These are phyloP conservation scores for Listronotus bonariensis DNA, from an alignment of 1,140 invertebrate species.

Conservation along the genomic window DNA sequence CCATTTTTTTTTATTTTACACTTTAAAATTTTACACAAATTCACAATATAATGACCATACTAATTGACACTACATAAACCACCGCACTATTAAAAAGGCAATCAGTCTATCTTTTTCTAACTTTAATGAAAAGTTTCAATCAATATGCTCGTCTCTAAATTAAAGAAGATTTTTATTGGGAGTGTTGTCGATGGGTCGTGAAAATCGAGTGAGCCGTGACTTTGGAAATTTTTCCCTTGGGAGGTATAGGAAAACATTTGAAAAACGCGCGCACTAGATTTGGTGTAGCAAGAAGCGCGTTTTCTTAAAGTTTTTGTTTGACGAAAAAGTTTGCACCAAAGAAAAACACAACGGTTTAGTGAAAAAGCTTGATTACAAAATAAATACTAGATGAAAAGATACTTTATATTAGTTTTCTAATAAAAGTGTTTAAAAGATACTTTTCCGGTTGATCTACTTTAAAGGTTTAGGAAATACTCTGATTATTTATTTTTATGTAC, in stretches of 20 bases:
- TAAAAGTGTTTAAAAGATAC: no score
- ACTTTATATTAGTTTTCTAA: no score
- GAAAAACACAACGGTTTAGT: no score
- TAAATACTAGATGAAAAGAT: no score
- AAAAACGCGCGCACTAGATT: slow-evolving; percentile 28
- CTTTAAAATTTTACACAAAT: no score
- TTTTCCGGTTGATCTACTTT: no score
- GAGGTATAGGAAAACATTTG: slow-evolving; percentile 22
- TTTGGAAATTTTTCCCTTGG: slow-evolving; percentile 30
- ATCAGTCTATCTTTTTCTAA: background rate
- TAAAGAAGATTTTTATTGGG: slow-evolving; percentile 19
- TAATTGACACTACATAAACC: slow-evolving; percentile 3
- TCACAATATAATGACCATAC: background rate
- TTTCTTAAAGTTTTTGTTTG: slow-evolving; percentile 10
- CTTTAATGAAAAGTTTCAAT: slow-evolving; percentile 21
- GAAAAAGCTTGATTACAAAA: no score
- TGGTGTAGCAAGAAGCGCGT: background rate
- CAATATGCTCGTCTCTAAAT: slow-evolving; percentile 21
- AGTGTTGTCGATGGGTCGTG: slow-evolving; percentile 18
- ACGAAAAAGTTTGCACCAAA: slow-evolving; percentile 1
- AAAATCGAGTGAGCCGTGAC: slow-evolving; percentile 27
- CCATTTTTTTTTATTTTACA: no score
- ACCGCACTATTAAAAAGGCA: slow-evolving; percentile 4
- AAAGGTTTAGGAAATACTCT: no score
- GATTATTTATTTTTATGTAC: no score